phyloP scores from a whole-genome alignment of 2,888 invertebrate species.

The Melanostoma mellinum region DNA sequence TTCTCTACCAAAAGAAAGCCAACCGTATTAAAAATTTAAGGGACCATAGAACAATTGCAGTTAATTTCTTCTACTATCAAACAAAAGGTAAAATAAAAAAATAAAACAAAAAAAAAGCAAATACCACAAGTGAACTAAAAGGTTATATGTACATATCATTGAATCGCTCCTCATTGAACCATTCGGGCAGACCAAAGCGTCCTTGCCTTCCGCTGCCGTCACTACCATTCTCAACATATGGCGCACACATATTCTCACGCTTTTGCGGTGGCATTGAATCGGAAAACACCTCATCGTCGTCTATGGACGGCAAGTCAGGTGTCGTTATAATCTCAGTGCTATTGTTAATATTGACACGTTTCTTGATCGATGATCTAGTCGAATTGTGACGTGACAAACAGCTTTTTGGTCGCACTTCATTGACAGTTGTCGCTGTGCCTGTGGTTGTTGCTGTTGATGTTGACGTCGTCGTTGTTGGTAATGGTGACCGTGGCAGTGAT shows the following conservation, averaged over 20 bases:
- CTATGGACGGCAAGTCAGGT: slow-evolving; percentile 77
- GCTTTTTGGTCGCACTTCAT: slow-evolving; percentile 77
- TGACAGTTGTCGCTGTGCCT: slow-evolving; percentile 75
- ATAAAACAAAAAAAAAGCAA: slow-evolving; percentile 17
- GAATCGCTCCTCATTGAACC: slow-evolving; percentile 82
- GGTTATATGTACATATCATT: slow-evolving; percentile 78
- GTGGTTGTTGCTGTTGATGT: slow-evolving; percentile 51
- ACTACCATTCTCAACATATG: slow-evolving; percentile 81
- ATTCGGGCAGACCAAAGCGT: slow-evolving; percentile 81
- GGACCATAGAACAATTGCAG: slow-evolving; percentile 53
- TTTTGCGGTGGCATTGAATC: slow-evolving; percentile 82
- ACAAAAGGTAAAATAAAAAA: background rate
- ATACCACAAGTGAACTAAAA: slow-evolving; percentile 18
- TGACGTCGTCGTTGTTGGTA: slow-evolving; percentile 43
- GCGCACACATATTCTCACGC: slow-evolving; percentile 83
- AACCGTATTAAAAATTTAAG: slow-evolving; percentile 2
- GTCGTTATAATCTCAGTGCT: slow-evolving; percentile 81
- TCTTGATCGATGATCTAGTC: slow-evolving; percentile 80
- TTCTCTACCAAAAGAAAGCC: background rate
- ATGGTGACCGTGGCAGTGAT: slow-evolving; percentile 46
- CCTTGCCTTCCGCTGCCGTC: slow-evolving; percentile 74
- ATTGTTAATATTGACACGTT: slow-evolving; percentile 81
- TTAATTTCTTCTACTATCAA: background rate
- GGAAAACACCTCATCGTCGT: slow-evolving; percentile 86
- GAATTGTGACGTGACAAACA: slow-evolving; percentile 81